Percentiles rank a stretch among this genome's conserved stretches.
Evolutionary conservation across 2,113 vertebrate genomes (phyloP).

Genomic region (Alaudala cheleensis): DNA sequence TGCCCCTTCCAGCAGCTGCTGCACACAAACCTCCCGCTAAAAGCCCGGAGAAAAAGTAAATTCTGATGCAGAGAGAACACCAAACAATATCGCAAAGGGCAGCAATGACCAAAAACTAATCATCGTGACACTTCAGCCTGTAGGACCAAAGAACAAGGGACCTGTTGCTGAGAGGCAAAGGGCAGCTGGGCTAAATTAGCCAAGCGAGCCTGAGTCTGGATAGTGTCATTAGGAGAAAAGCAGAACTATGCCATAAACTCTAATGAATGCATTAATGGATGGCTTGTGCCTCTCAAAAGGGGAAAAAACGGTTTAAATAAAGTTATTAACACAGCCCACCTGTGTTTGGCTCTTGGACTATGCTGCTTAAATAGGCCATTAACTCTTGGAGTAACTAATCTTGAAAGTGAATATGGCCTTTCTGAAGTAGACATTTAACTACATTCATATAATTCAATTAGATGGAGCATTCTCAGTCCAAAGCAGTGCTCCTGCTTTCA

Average conservation of each 20-base stretch:
- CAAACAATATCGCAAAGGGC: background rate
- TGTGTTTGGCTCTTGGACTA: constrained; percentile 77
- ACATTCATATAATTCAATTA: constrained; percentile 83
- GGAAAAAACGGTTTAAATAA: constrained; percentile 80
- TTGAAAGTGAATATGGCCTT: constrained; percentile 78
- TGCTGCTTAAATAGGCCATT: constrained; percentile 81
- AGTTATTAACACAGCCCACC: constrained; percentile 88
- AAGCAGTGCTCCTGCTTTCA: constrained; percentile 73
- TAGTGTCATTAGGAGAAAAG: constrained; percentile 82
- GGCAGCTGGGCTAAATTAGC: constrained; percentile 83
- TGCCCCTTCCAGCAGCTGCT: background rate
- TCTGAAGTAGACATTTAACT: constrained; percentile 82
- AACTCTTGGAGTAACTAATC: constrained; percentile 76
- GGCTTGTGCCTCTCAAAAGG: constrained; percentile 81
- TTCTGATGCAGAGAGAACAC: background rate
- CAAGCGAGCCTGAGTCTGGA: constrained; percentile 74
- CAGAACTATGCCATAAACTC: constrained; percentile 80
- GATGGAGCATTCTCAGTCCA: constrained; percentile 71
- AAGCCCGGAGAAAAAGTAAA: background rate
- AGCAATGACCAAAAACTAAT: constrained; percentile 42
- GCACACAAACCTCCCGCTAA: background rate
- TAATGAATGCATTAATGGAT: constrained; percentile 87
- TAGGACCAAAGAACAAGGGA: constrained; percentile 9
- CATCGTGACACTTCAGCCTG: background rate
- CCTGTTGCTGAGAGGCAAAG: constrained; percentile 67